Evolutionary conservation across 2,797 vertebrate genomes (phyloP).

Genomic region (Xiphorhynchus erythropygius): DNA sequence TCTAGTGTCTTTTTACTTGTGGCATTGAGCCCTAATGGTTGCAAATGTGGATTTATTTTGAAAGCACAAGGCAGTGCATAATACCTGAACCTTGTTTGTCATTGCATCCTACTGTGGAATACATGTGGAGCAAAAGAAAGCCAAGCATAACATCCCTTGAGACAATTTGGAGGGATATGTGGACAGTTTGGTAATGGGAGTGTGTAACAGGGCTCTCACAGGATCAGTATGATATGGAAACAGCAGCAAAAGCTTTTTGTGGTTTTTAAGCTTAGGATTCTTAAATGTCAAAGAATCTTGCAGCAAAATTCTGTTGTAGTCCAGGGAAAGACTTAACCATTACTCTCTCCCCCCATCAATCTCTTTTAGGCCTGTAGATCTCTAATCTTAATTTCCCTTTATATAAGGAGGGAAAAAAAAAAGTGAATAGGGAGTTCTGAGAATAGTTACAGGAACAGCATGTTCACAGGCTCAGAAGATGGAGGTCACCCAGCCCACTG

Average conservation of each 20-base stretch:
- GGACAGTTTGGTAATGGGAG: neutral
- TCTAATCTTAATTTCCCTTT: neutral
- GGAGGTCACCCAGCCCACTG: slow-evolving; percentile 26
- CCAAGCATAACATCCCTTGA: neutral
- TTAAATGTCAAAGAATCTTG: neutral
- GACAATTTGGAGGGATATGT: neutral
- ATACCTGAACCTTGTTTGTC: neutral
- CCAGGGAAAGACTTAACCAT: neutral
- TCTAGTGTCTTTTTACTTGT: neutral
- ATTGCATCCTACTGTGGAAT: neutral
- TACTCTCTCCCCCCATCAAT: neutral
- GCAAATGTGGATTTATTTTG: neutral
- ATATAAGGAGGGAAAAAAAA: neutral
- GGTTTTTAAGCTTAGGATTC: neutral
- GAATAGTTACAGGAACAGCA: slow-evolving; percentile 3
- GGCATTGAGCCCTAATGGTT: neutral
- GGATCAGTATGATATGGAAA: neutral
- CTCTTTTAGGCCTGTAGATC: neutral
- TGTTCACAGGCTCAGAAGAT: neutral
- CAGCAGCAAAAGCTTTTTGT: neutral
- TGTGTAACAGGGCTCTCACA: neutral
- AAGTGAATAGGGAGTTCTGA: neutral
- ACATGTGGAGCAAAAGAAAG: neutral
- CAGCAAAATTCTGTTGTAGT: neutral
- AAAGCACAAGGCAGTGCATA: neutral